Conservation (phyloP, 2,113 vertebrate genomes). For the Micromys minutus region DNA sequence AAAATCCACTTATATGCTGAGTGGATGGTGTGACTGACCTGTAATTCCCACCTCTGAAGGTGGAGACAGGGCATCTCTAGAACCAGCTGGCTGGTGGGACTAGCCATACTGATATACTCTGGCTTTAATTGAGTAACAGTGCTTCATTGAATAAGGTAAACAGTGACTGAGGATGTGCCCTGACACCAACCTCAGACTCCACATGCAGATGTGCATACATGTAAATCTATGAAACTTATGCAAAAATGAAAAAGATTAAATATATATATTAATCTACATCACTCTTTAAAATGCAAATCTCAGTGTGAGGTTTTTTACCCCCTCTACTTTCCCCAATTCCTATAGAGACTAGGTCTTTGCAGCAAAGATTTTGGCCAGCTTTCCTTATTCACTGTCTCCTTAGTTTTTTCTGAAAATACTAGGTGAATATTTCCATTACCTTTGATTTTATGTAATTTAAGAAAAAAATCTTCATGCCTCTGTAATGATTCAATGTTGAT, state of each 20-base stretch:
- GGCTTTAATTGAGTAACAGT: neutral
- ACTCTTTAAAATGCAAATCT: constrained; percentile 15
- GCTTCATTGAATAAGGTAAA: neutral
- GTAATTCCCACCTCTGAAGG: neutral
- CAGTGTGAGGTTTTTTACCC: neutral
- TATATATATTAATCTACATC: neutral
- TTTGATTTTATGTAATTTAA: constrained; percentile 74
- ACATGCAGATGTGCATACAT: neutral
- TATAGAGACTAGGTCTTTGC: neutral
- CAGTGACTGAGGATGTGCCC: too few relatives aligned
- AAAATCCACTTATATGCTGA: neutral
- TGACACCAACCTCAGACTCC: neutral
- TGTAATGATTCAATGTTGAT: constrained; percentile 70
- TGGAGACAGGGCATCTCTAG: neutral
- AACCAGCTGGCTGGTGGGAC: neutral
- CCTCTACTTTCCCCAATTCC: neutral
- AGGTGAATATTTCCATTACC: constrained; percentile 62
- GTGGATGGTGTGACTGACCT: neutral
- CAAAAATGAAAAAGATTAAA: neutral
- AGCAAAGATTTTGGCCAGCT: constrained; percentile 15
- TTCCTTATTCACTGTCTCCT: constrained; percentile 17
- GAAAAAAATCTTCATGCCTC: constrained; percentile 77
- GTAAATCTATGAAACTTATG: too few relatives aligned
- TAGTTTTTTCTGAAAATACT: constrained; percentile 60
- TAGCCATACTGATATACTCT: neutral